phyloP scores from a whole-genome alignment of 2,888 invertebrate species.

The Polyploca ridens region DNA sequence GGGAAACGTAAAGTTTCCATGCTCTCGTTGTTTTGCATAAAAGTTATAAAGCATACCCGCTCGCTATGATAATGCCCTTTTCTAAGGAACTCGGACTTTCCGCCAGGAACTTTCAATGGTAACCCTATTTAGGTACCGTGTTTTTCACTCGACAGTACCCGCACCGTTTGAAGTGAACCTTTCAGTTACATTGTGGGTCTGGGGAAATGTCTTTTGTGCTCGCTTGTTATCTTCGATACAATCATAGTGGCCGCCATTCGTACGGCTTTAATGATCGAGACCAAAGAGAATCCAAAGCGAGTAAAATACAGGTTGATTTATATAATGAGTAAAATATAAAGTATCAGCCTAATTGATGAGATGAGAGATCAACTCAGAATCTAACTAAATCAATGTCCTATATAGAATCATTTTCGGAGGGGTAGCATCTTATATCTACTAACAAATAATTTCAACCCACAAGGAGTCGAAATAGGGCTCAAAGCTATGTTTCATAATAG shows the following conservation, averaged over 20 bases:
- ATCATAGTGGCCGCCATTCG: background rate
- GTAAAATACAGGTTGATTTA: background rate
- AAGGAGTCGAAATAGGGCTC: no score
- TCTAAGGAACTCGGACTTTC: background rate
- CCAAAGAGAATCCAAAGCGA: background rate
- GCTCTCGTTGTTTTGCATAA: background rate
- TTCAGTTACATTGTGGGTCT: conserved; percentile 1
- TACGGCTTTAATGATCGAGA: background rate
- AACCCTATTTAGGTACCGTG: conserved; percentile 1
- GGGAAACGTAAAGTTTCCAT: background rate
- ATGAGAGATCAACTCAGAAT: no score
- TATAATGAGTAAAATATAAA: no score
- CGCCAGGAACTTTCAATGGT: background rate
- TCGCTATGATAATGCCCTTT: background rate
- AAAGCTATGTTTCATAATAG: no score
- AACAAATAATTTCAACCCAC: no score
- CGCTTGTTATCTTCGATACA: conserved; percentile 1
- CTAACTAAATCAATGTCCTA: no score
- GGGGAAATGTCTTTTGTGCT: background rate
- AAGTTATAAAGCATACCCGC: background rate
- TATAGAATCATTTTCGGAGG: no score
- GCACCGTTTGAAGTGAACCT: background rate
- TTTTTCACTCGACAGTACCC: conserved; percentile 1
- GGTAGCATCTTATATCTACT: no score
- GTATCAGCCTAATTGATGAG: no score